Percentiles rank a stretch among this genome's conserved stretches.
Conservation (phyloP, 2,888 invertebrate genomes). For the Ceraclea dissimilis region DNA sequence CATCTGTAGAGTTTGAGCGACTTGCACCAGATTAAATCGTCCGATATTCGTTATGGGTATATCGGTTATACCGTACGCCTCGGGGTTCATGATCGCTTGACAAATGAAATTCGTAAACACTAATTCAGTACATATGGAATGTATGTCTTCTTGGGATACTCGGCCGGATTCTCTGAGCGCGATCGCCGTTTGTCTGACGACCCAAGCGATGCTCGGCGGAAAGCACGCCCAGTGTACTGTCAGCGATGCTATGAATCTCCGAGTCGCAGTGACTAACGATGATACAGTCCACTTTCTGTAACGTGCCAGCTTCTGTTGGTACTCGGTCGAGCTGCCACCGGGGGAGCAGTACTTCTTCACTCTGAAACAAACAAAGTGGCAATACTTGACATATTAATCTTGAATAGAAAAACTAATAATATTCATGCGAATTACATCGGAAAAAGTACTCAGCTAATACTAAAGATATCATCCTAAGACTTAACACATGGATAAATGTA, state of each 20-base stretch:
- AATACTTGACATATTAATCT: neutral
- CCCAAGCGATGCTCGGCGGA: slow-evolving; percentile 84
- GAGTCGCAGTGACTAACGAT: slow-evolving; percentile 70
- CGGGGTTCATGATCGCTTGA: slow-evolving; percentile 94
- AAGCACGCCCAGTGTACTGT: slow-evolving; percentile 83
- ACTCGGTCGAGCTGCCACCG: slow-evolving; percentile 43
- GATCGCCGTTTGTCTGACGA: slow-evolving; percentile 77
- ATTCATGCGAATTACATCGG: too few species aligned
- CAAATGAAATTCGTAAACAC: slow-evolving; percentile 92
- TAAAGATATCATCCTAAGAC: too few species aligned
- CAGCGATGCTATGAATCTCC: slow-evolving; percentile 74
- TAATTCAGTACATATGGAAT: slow-evolving; percentile 81
- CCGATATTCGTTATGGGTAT: slow-evolving; percentile 87
- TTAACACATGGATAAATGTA: too few species aligned
- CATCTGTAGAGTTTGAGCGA: slow-evolving; percentile 90
- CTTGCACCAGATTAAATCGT: slow-evolving; percentile 80
- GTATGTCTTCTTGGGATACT: slow-evolving; percentile 42
- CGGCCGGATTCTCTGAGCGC: slow-evolving; percentile 36
- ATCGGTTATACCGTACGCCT: slow-evolving; percentile 89
- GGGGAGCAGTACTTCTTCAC: slow-evolving; percentile 20
- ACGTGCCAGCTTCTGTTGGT: slow-evolving; percentile 62
- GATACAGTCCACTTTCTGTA: slow-evolving; percentile 75
- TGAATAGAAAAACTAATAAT: too few species aligned
- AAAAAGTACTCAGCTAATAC: too few species aligned
- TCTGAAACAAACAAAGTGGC: slow-evolving; percentile 10